These are phyloP conservation scores for Apostichopus leukothele DNA, from an alignment of 53 echinoderm and acorn worm genomes.

Conservation along the genomic window DNA sequence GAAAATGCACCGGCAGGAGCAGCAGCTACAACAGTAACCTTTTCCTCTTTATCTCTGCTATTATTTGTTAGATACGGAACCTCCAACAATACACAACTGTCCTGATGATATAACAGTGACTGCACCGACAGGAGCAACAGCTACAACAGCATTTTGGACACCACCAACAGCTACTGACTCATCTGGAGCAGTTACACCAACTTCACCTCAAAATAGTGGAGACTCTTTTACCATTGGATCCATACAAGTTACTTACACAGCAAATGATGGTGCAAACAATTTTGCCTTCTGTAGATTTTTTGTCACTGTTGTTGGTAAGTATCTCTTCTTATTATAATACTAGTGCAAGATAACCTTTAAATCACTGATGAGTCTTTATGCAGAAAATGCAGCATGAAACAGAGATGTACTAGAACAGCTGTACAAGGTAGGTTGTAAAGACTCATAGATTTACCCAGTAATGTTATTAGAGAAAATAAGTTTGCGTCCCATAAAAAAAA, in stretches of 20 bases:
- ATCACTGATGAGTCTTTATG: too few relatives aligned
- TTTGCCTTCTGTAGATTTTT: slow-evolving; percentile 33
- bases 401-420: too few relatives aligned
- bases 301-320: slow-evolving; percentile 39
- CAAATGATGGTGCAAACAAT: slow-evolving; percentile 52
- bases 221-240: slow-evolving; percentile 32
- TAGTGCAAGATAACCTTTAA: too few relatives aligned
- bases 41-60: too few relatives aligned
- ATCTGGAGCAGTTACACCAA: slow-evolving; percentile 43
- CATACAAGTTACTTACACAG: slow-evolving; percentile 47
- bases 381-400: too few relatives aligned
- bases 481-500: too few relatives aligned
- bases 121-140: slow-evolving; percentile 48
- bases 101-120: slow-evolving; percentile 54
- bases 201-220: slow-evolving; percentile 32
- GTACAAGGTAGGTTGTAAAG: too few relatives aligned
- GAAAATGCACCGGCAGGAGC: too few relatives aligned
- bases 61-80: not conserved
- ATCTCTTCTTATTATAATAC: too few relatives aligned
- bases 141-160: slow-evolving; percentile 56
- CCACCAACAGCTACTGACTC: slow-evolving; percentile 62
- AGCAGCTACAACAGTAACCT: too few relatives aligned
- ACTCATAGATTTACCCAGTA: too few relatives aligned
- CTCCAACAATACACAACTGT: slow-evolving; percentile 68
- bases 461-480: too few relatives aligned